Evolutionary conservation across 2,113 vertebrate genomes (phyloP).

Genomic region (Anguilla rostrata): DNA sequence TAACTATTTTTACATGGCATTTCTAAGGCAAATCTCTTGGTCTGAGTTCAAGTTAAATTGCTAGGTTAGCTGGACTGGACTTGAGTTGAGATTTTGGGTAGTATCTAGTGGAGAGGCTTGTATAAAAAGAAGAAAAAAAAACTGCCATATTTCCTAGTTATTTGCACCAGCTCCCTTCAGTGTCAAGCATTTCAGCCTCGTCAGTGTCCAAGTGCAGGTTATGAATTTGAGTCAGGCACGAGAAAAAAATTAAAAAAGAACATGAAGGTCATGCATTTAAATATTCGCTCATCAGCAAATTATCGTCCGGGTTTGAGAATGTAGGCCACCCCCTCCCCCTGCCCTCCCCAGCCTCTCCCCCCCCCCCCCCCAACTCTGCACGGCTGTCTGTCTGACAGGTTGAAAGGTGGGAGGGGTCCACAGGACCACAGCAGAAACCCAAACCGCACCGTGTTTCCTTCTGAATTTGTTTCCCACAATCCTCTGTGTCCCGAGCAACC

Average conservation of each 20-base stretch:
- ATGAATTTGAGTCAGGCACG: neutral
- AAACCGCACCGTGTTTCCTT: too few relatives aligned
- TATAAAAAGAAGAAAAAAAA: neutral
- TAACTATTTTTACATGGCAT: neutral
- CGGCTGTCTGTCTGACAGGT: too few relatives aligned
- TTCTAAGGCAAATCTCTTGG: neutral
- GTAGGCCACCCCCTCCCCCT: neutral
- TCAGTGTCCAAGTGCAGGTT: neutral
- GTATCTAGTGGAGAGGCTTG: neutral
- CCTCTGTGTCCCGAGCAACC: too few relatives aligned
- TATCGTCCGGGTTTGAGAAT: neutral
- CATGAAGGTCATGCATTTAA: neutral
- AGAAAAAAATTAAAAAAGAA: neutral
- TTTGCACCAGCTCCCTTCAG: neutral
- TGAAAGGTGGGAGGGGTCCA: too few relatives aligned
- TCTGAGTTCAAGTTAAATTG: neutral
- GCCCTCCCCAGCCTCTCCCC: too few relatives aligned
- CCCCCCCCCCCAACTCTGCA: too few relatives aligned
- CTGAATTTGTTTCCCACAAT: too few relatives aligned
- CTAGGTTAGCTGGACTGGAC: neutral
- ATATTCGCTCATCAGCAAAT: neutral
- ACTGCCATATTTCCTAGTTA: neutral
- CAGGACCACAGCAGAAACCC: too few relatives aligned
- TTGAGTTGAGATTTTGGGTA: neutral
- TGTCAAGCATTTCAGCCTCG: neutral